phyloP scores from a whole-genome alignment of 2,113 vertebrate species.

The Brachypteracias leptosomus region DNA sequence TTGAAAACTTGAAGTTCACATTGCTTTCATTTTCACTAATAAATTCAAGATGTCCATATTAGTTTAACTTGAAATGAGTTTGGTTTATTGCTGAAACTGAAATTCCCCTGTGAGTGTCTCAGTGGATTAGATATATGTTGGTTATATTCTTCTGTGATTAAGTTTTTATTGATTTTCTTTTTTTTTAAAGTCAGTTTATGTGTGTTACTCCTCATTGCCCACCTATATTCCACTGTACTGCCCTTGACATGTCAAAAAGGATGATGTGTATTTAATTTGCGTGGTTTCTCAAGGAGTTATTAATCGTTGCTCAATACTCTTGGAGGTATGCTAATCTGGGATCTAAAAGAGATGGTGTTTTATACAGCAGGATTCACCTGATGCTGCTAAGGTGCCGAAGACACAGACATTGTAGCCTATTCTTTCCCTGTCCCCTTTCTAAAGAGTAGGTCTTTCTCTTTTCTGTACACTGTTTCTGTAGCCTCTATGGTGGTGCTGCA shows the following conservation, averaged over 20 bases:
- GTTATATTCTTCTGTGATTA: constrained; percentile 42
- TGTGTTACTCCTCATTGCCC: not conserved
- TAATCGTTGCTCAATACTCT: not conserved
- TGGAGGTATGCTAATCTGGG: not conserved
- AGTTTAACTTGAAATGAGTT: constrained; percentile 49
- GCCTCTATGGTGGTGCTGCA: not conserved
- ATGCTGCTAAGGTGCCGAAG: not conserved
- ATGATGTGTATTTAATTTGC: not conserved
- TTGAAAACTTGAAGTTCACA: constrained; percentile 23
- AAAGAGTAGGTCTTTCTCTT: not conserved
- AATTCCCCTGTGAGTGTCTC: constrained; percentile 5
- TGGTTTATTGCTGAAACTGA: constrained; percentile 48
- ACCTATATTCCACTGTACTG: not conserved
- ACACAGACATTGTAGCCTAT: accelerated
- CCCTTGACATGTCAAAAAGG: not conserved
- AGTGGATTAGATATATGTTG: constrained; percentile 5
- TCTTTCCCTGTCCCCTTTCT: not conserved
- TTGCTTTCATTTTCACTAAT: constrained; percentile 42
- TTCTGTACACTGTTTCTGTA: not conserved
- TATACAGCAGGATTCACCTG: not conserved
- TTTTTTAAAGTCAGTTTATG: not conserved
- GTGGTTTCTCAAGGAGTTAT: not conserved
- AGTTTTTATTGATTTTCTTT: constrained; percentile 49
- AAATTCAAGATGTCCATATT: constrained; percentile 58
- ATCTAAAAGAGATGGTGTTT: not conserved